Evolutionary conservation across 2,888 invertebrate species (phyloP), one percentile per base, ranked within the genome.

Genomic region (Lacanobia wlatinum): DNA sequence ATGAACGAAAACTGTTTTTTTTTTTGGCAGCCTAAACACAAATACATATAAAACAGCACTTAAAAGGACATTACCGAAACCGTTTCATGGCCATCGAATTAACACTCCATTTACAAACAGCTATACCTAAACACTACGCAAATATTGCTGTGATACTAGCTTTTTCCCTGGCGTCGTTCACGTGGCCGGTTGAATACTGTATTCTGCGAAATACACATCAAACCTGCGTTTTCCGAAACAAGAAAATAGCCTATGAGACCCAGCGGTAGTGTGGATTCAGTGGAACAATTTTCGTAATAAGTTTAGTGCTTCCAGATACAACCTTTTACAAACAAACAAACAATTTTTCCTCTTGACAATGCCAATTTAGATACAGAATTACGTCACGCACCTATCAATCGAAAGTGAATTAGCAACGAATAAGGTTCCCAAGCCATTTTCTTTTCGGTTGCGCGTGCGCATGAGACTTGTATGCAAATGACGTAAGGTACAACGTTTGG

Each of bases 381-480:
- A 78, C 83, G 82, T 84, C 73, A 84, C 62, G 62, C 71, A 60
- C 63, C 73, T 82, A 80, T 73, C 67, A 64, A 85, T 83, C 69
- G 89, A 90, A 90, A 91, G 89, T 87, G 88, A 88, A 84, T 86
- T 78, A 80, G 61, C 71, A 68, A 70, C 77, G 63, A 85, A 85
- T 78, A 83, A 78, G 76, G 82, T 82, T 84, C 83, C 73, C 82
- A 85, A 84, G 82, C 77, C 76, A 84, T 88, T 89, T 89, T 86
- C 82, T 87, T 87, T 87, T 88, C 86, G 70, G 73, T 75, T 72
- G 69, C 75, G 71, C 83, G 80, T 63, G 78, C 72, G 83, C 85
- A 85, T 87, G 87, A 86, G 87, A 87, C 86, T 85, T 79, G 78
- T 90, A 93, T 92, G 92, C 90, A 91, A 92, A 93, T 92, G 87